Evolutionary conservation across 2,888 invertebrate genomes (phyloP).

Genomic region (Oithona nana): DNA sequence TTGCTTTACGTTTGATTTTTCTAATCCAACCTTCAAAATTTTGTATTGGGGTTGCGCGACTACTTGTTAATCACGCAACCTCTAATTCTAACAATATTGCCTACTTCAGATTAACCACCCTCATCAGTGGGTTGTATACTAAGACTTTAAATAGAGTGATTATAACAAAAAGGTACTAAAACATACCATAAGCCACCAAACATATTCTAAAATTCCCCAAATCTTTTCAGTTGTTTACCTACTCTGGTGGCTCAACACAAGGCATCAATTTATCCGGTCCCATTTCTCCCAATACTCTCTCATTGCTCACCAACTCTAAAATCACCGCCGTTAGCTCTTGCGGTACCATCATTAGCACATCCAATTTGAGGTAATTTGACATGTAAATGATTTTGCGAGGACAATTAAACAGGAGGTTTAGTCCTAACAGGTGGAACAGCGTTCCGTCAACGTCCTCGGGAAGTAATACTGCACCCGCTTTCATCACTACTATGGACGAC

Average conservation of each 20-base stretch:
- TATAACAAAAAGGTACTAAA: too few species aligned
- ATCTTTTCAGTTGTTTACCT: constrained; percentile 60
- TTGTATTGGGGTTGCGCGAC: too few species aligned
- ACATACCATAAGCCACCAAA: too few species aligned
- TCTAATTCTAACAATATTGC: not conserved
- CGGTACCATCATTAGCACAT: constrained; percentile 32
- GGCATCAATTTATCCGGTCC: constrained; percentile 49
- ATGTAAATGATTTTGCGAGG: constrained; percentile 1
- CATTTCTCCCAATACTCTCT: constrained; percentile 69
- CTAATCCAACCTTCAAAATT: too few species aligned
- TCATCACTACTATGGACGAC: constrained; percentile 9
- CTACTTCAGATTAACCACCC: not conserved
- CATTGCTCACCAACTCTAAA: constrained; percentile 52
- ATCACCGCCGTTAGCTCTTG: constrained; percentile 50
- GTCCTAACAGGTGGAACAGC: constrained; percentile 17
- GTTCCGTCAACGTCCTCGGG: constrained; percentile 30
- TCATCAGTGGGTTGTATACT: not conserved
- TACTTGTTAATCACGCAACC: too few species aligned
- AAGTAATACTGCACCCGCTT: too few species aligned
- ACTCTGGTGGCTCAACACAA: constrained; percentile 40
- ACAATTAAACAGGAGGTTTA: too few species aligned
- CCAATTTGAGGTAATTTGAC: not conserved
- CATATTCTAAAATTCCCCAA: not conserved
- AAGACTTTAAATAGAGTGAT: not conserved
- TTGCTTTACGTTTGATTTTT: too few species aligned